Percentiles rank a stretch among this genome's conserved stretches.
These are phyloP conservation scores for Stomatorhinus walkeri DNA, from an alignment of 2,797 vertebrate species.

Conservation along the genomic window DNA sequence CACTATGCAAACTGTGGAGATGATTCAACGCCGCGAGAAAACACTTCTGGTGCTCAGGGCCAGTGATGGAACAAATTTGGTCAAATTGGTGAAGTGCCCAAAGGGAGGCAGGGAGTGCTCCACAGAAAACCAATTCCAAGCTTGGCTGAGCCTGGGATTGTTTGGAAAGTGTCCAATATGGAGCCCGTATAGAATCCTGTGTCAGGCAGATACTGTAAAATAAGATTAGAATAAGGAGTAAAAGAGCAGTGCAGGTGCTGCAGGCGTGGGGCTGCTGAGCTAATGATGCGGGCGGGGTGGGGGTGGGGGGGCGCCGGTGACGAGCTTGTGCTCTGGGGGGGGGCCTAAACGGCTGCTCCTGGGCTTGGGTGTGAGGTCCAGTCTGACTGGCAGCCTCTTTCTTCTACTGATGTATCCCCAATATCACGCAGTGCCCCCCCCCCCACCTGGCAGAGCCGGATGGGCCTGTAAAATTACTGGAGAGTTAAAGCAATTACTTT, in stretches of 20 bases:
- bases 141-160: conserved; percentile 80
- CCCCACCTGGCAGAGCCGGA: conserved; percentile 58
- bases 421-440: conserved; percentile 60
- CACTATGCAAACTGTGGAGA: conserved; percentile 70
- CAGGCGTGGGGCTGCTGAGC: conserved; percentile 39
- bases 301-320: conserved; percentile 39
- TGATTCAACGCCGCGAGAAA: conserved; percentile 64
- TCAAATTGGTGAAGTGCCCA: conserved; percentile 82
- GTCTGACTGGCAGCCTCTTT: conserved; percentile 46
- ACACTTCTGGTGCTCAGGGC: conserved; percentile 75
- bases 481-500: conserved; percentile 64
- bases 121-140: conserved; percentile 83
- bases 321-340: conserved; percentile 11
- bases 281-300: conserved; percentile 34
- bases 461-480: conserved; percentile 60
- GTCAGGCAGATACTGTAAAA: conserved; percentile 77
- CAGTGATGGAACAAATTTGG: conserved; percentile 81
- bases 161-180: conserved; percentile 80
- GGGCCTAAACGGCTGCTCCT: background rate
- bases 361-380: background rate
- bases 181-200: conserved; percentile 65
- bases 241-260: conserved; percentile 57
- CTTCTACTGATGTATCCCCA: conserved; percentile 66
- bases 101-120: conserved; percentile 79
- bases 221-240: conserved; percentile 76